phyloP scores from a whole-genome alignment of 2,888 invertebrate genomes.

The Sesia bembeciformis region DNA sequence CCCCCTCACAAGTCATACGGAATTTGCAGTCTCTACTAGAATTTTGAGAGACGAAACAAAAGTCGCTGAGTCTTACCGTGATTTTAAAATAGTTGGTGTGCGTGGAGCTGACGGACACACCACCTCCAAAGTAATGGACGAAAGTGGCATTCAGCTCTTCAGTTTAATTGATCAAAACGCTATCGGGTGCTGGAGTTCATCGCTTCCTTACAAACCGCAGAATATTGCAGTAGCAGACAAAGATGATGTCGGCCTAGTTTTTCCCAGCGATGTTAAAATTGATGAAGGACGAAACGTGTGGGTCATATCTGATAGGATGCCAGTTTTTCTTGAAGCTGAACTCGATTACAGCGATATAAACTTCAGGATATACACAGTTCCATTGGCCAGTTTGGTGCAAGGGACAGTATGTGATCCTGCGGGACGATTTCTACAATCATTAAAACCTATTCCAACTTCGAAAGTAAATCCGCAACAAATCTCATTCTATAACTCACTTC shows the following conservation, averaged over 20 bases:
- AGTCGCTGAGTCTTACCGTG: constrained; percentile 80
- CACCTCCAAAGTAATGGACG: constrained; percentile 83
- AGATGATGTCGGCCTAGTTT: constrained; percentile 84
- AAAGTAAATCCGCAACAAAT: background rate
- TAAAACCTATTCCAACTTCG: background rate
- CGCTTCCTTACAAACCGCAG: constrained; percentile 76
- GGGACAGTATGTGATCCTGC: constrained; percentile 82
- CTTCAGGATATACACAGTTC: constrained; percentile 83
- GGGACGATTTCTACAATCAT: constrained; percentile 6
- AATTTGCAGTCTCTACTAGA: constrained; percentile 85
- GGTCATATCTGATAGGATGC: constrained; percentile 89
- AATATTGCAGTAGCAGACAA: constrained; percentile 82
- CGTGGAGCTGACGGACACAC: constrained; percentile 81
- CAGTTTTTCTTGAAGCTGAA: constrained; percentile 80
- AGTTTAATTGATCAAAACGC: constrained; percentile 87
- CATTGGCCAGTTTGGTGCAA: constrained; percentile 77
- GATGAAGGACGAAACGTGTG: constrained; percentile 81
- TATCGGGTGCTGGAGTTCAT: constrained; percentile 87
- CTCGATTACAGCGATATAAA: constrained; percentile 85
- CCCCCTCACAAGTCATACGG: constrained; percentile 84
- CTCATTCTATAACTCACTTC: background rate
- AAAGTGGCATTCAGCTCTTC: constrained; percentile 83
- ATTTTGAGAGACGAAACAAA: constrained; percentile 80
- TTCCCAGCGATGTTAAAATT: constrained; percentile 87
- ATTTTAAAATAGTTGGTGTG: constrained; percentile 79